Evolutionary conservation across 2,797 vertebrate species (phyloP), one percentile per base, ranked within the genome.

Genomic region (Pempheris klunzingeri): DNA sequence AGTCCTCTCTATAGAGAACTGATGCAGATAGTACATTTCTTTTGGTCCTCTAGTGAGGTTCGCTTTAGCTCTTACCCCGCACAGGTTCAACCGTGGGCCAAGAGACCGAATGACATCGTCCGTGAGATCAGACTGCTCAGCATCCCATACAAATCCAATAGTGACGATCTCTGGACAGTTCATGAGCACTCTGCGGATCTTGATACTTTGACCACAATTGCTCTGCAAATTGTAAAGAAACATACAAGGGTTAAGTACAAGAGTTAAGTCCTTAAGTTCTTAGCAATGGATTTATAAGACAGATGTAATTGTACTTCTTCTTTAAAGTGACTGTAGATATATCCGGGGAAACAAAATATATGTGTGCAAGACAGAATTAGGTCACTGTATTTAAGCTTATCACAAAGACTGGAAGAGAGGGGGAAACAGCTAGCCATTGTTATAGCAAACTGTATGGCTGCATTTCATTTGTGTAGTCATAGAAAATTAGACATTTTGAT

Each of bases 161-260:
- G 98, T 99, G 58, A 99, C 97, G n/a, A 99, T 98, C 92, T 99
- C 97, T 0, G 98, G 98, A 74, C 97, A 98, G 90, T 99, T 99
- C 97, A 99, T 98, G 71, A 99, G 95, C 74, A 99, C 98, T 20
- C 97, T 96, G 5, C 97, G 96, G 46, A 99, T 98, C 94, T 98
- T 98, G 86, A 99, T 98, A 87, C 96, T 98, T 83, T 99, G 97
- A 75, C 98, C 98, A 92, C 98, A 99, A 89, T 98, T 96, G 76
- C 97, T 98, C 98, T 99, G 88, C 15, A 91, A 67, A 77, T 82
- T 12, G 78, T 2, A 1, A 39, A 59, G 9, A 36, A 60, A 55
- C 39, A 34, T 13, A 30, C 4, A 7, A 30, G 15, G 2, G 12
- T 15, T n/a, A 22, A 10, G 26, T 3, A 36, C 5, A 66, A 24